Evolutionary conservation across 2,888 invertebrate genomes (phyloP).

Genomic region (Sminthurinus aureus): DNA sequence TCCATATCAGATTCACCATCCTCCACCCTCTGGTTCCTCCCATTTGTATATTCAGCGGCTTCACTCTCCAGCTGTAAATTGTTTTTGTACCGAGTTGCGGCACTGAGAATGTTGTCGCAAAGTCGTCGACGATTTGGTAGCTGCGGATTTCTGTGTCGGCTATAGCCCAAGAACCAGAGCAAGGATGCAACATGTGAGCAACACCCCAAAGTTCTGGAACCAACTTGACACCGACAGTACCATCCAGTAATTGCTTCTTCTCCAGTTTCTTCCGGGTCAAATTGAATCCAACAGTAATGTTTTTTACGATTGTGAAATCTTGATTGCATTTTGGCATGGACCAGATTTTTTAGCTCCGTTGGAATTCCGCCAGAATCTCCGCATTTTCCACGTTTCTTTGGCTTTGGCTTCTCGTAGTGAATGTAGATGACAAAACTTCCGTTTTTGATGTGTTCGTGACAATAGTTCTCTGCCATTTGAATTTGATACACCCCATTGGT

Average conservation of each 20-base stretch:
- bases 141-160: not conserved
- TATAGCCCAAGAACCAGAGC: not conserved
- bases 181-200: not conserved
- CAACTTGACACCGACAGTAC: not conserved
- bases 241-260: not conserved
- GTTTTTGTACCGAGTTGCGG: not conserved
- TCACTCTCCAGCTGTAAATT: not conserved
- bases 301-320: not conserved
- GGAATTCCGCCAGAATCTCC: too few relatives aligned
- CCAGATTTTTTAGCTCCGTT: not conserved
- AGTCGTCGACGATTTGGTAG: not conserved
- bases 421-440: not conserved
- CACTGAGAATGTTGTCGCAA: not conserved
- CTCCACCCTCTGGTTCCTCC: not conserved
- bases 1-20: not conserved
- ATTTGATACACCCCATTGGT: not conserved
- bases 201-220: not conserved
- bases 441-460: not conserved
- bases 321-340: not conserved
- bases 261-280: not conserved
- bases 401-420: not conserved
- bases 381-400: too few relatives aligned
- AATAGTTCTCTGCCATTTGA: slow-evolving; percentile 1
- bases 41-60: not conserved
- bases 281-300: not conserved